Conservation (phyloP, 2,113 vertebrate genomes). For the Limanda limanda region DNA sequence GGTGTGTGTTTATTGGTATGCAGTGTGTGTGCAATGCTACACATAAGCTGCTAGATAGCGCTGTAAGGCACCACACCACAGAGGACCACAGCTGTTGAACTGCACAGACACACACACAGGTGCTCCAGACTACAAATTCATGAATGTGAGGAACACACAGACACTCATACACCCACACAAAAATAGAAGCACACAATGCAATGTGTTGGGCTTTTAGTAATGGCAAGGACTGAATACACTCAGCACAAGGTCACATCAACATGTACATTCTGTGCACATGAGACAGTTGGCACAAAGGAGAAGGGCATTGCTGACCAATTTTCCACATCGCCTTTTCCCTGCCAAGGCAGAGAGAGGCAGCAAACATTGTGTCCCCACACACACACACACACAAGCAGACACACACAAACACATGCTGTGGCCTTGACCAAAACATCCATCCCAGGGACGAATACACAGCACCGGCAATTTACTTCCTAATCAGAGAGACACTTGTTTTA, state of each 20-base stretch:
- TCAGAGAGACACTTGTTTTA: slow-evolving; percentile 29
- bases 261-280: slow-evolving; percentile 32
- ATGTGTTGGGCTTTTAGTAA: slow-evolving; percentile 5
- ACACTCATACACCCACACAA: slow-evolving; percentile 5
- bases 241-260: slow-evolving; percentile 55
- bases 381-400: slow-evolving; percentile 12
- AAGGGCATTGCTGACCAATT: slow-evolving; percentile 59
- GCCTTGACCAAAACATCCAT: slow-evolving; percentile 32
- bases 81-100: slow-evolving; percentile 1
- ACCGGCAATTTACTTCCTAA: slow-evolving; percentile 37
- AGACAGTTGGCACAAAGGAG: slow-evolving; percentile 53
- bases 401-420: slow-evolving; percentile 16
- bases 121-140: slow-evolving; percentile 27
- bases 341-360: slow-evolving; percentile 60
- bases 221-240: slow-evolving; percentile 10
- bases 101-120: slow-evolving; percentile 29
- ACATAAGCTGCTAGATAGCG: slow-evolving; percentile 43
- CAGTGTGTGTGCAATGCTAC: slow-evolving; percentile 28
- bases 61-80: slow-evolving; percentile 33
- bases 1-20: slow-evolving; percentile 17
- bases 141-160: background rate
- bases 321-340: slow-evolving; percentile 31
- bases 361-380: slow-evolving; percentile 52
- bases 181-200: background rate
- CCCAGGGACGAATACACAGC: slow-evolving; percentile 38